Evolutionary conservation across 1,140 invertebrate species (phyloP).

Genomic region (Thrips palmi): DNA sequence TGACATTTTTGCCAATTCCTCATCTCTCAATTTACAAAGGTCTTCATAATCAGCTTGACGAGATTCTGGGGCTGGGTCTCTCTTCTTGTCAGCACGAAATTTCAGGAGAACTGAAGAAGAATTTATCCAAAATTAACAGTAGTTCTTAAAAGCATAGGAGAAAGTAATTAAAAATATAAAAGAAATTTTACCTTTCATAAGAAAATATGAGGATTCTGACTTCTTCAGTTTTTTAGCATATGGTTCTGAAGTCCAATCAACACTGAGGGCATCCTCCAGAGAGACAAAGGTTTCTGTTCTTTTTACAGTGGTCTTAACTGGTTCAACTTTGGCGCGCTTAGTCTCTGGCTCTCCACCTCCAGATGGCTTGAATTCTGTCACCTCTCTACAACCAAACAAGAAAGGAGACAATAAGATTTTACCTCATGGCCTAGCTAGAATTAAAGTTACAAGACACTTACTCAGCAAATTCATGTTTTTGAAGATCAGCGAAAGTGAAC

Average conservation of each 20-base stretch:
- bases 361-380: no score
- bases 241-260: slow-evolving; percentile 32
- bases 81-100: slow-evolving; percentile 48
- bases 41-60: slow-evolving; percentile 39
- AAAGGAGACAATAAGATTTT: neutral
- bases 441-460: slow-evolving; percentile 30
- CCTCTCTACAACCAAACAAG: slow-evolving; percentile 19
- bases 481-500: slow-evolving; percentile 77
- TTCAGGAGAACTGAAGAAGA: slow-evolving; percentile 42
- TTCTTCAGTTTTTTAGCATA: slow-evolving; percentile 25
- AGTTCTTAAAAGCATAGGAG: slow-evolving; percentile 8
- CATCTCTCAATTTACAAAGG: slow-evolving; percentile 38
- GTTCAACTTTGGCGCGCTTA: slow-evolving; percentile 32
- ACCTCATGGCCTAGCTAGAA: slow-evolving; percentile 3
- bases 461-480: slow-evolving; percentile 71
- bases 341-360: no score
- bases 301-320: slow-evolving; percentile 27
- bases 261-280: slow-evolving; percentile 46
- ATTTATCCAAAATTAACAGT: no score
- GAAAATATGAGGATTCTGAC: slow-evolving; percentile 22
- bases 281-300: slow-evolving; percentile 37
- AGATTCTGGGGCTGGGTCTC: slow-evolving; percentile 42
- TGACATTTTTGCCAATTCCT: slow-evolving; percentile 34
- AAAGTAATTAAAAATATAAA: neutral
- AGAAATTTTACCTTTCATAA: slow-evolving; percentile 13